These are phyloP conservation scores for Limnothrissa miodon DNA, from an alignment of 2,113 vertebrate genomes.

Conservation along the genomic window DNA sequence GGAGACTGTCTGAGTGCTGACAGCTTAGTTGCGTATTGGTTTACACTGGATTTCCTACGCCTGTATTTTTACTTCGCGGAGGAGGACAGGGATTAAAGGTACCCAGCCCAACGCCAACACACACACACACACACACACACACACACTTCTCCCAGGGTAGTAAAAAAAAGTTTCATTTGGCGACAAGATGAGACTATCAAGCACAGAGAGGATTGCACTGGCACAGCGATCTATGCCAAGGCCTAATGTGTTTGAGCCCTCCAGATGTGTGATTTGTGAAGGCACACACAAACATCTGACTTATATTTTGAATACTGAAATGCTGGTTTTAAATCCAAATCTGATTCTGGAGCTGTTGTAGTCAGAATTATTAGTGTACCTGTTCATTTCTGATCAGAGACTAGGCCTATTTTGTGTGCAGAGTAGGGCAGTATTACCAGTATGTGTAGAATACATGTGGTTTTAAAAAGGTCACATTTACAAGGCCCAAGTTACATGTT, in stretches of 20 bases:
- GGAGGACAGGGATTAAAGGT: slow-evolving; percentile 30
- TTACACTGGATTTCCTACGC: slow-evolving; percentile 46
- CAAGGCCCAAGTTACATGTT: too few species aligned
- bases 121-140: slow-evolving; percentile 1
- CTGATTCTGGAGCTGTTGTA: too few species aligned
- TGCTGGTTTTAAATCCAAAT: not conserved
- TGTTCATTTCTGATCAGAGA: too few species aligned
- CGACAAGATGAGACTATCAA: not conserved
- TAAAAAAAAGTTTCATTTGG: slow-evolving; percentile 46
- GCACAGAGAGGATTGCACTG: not conserved
- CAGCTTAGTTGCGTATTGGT: slow-evolving; percentile 50
- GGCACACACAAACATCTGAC: not conserved
- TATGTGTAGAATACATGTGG: too few species aligned
- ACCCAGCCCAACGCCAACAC: not conserved
- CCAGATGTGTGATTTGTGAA: not conserved
- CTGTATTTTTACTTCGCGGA: slow-evolving; percentile 43
- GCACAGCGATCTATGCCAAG: not conserved
- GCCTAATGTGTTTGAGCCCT: not conserved
- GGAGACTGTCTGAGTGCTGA: slow-evolving; percentile 26
- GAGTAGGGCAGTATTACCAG: too few species aligned
- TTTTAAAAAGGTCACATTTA: too few species aligned
- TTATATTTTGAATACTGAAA: too few species aligned
- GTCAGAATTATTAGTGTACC: too few species aligned
- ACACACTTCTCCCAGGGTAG: slow-evolving; percentile 29
- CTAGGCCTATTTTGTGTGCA: too few species aligned